A percentile compares a stretch with the other conserved stretches of the same genome.
These are phyloP conservation scores for Laupala kohalensis DNA, from an alignment of 1,140 invertebrate genomes.

Conservation along the genomic window DNA sequence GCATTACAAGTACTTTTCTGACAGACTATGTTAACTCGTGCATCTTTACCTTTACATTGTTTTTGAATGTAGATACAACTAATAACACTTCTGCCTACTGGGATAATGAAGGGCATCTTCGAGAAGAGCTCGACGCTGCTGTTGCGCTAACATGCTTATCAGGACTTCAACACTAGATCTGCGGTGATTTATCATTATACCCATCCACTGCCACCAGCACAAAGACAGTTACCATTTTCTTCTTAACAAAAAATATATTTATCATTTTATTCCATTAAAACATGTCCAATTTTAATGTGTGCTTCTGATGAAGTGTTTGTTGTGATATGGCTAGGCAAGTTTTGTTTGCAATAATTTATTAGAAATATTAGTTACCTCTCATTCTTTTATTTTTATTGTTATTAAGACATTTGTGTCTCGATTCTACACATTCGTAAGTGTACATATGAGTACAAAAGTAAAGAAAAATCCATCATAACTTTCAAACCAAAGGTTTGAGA, in stretches of 20 bases:
- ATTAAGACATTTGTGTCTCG: background rate
- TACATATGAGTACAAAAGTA: background rate
- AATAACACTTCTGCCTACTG: no score
- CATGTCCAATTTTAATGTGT: background rate
- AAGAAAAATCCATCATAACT: no score
- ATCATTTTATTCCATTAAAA: background rate
- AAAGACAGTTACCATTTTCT: background rate
- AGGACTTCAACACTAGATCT: conserved; percentile 15
- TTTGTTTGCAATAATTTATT: background rate
- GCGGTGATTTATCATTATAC: background rate
- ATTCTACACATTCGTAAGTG: background rate
- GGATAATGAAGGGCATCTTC: background rate
- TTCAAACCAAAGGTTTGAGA: no score
- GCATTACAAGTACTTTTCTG: no score
- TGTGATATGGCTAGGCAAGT: background rate
- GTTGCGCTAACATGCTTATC: conserved; percentile 46
- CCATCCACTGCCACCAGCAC: background rate
- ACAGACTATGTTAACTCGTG: no score
- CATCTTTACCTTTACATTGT: no score
- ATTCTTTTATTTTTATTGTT: background rate
- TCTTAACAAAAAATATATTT: background rate
- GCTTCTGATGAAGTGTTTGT: background rate
- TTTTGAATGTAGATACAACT: no score
- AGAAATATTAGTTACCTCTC: background rate
- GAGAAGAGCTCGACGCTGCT: conserved; percentile 54